phyloP scores from a whole-genome alignment of 2,797 vertebrate species.

The Lagodon rhomboides region DNA sequence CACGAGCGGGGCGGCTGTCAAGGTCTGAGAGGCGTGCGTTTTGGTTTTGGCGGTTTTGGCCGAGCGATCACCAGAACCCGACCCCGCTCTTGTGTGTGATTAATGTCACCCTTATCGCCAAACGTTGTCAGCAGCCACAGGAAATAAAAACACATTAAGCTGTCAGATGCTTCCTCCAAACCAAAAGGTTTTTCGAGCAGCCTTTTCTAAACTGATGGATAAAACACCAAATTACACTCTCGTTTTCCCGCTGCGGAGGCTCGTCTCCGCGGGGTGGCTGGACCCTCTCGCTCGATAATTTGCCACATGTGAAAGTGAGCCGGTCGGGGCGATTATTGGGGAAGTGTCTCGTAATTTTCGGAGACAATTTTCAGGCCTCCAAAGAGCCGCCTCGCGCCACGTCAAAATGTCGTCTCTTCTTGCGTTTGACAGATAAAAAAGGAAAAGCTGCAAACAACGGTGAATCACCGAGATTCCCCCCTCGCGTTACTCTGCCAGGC shows the following conservation, averaged over 20 bases:
- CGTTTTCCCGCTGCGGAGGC: constrained; percentile 52
- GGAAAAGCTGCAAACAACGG: background rate
- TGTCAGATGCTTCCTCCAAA: constrained; percentile 54
- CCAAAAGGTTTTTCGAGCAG: constrained; percentile 33
- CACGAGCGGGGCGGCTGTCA: constrained; percentile 59
- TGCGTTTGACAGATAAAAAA: background rate
- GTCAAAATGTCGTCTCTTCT: constrained; percentile 38
- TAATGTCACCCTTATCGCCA: constrained; percentile 40
- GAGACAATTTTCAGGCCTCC: constrained; percentile 27
- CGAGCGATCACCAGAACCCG: constrained; percentile 35
- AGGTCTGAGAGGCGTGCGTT: constrained; percentile 47
- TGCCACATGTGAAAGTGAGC: constrained; percentile 51
- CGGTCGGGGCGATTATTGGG: constrained; percentile 53
- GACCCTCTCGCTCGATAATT: constrained; percentile 57
- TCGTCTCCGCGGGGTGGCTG: constrained; percentile 45
- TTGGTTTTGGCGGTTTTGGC: constrained; percentile 61
- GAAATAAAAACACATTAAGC: constrained; percentile 65
- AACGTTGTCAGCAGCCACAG: constrained; percentile 51
- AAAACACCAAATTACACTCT: constrained; percentile 61
- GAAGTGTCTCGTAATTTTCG: constrained; percentile 62
- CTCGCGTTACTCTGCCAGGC: constrained; percentile 25
- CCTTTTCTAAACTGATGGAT: constrained; percentile 60
- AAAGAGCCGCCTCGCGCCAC: constrained; percentile 47
- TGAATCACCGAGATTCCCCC: constrained; percentile 48
- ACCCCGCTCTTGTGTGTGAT: constrained; percentile 43